Evolutionary conservation across 1,140 invertebrate species (phyloP).

Genomic region (Oryzaephilus surinamensis): DNA sequence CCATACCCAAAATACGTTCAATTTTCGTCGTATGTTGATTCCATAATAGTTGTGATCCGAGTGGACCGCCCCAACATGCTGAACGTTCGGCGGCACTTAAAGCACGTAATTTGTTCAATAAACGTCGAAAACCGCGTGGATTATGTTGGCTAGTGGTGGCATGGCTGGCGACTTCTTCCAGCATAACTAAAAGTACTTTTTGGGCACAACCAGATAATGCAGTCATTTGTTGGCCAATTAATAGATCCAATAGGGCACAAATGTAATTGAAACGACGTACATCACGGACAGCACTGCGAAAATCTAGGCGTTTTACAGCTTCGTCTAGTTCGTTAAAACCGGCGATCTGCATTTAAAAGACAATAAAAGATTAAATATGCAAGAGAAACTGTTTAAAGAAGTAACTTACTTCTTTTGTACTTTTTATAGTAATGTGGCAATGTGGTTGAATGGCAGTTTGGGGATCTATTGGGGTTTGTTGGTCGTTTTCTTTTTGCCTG

Average conservation of each 20-base stretch:
- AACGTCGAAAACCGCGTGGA: constrained; percentile 64
- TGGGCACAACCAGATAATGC: constrained; percentile 87
- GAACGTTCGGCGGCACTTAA: constrained; percentile 43
- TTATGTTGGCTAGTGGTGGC: constrained; percentile 77
- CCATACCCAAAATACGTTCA: constrained; percentile 70
- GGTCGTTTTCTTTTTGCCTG: too few relatives aligned
- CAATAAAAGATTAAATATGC: neutral
- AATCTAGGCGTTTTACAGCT: constrained; percentile 87
- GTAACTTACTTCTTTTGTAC: constrained; percentile 69
- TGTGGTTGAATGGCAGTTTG: constrained; percentile 64
- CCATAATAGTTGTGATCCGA: constrained; percentile 84
- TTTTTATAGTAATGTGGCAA: constrained; percentile 86
- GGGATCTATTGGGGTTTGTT: too few relatives aligned
- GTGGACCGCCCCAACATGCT: constrained; percentile 73
- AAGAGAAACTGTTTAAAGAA: neutral
- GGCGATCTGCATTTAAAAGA: constrained; percentile 57
- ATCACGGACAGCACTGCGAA: constrained; percentile 87
- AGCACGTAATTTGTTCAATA: constrained; percentile 64
- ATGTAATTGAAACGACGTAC: constrained; percentile 93
- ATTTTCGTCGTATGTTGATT: constrained; percentile 76
- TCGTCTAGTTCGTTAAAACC: constrained; percentile 92
- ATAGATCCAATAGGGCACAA: constrained; percentile 78
- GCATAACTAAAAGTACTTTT: constrained; percentile 82
- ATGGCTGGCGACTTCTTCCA: constrained; percentile 80
- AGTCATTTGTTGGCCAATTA: constrained; percentile 73